Evolutionary conservation across 2,113 vertebrate genomes (phyloP).

Genomic region (Periophthalmus modestus): DNA sequence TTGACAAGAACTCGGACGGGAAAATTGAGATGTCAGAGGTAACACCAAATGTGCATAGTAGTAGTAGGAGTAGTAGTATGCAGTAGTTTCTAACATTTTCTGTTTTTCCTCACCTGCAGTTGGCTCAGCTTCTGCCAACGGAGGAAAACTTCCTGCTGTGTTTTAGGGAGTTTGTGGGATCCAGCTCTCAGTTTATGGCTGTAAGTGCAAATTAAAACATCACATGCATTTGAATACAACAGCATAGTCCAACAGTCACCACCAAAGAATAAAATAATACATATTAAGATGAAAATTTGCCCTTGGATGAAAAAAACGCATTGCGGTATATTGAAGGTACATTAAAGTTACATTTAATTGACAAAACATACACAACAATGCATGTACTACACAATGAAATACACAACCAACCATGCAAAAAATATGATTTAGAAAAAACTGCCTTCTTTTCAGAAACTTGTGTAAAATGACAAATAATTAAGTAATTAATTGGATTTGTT

Average conservation of each 20-base stretch:
- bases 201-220: constrained; percentile 69
- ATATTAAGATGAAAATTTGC: neutral
- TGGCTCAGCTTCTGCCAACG: constrained; percentile 95
- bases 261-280: neutral
- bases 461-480: no score
- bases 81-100: neutral
- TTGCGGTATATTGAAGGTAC: neutral
- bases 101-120: constrained; percentile 60
- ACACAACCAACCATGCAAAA: no score
- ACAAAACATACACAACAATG: neutral
- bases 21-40: constrained; percentile 96
- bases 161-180: constrained; percentile 93
- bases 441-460: no score
- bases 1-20: constrained; percentile 90
- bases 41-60: constrained; percentile 34
- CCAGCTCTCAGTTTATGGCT: constrained; percentile 93
- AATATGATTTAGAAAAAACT: no score
- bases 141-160: constrained; percentile 97
- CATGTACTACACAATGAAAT: no score
- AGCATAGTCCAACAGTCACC: neutral
- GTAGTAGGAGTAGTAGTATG: neutral
- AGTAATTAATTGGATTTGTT: no score
- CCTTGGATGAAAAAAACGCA: neutral
- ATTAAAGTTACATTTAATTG: neutral
- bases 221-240: neutral